Percentiles rank a stretch among this genome's conserved stretches.
These are phyloP conservation scores for Geophilus truncorum DNA, from an alignment of 2,888 invertebrate species.

Conservation along the genomic window DNA sequence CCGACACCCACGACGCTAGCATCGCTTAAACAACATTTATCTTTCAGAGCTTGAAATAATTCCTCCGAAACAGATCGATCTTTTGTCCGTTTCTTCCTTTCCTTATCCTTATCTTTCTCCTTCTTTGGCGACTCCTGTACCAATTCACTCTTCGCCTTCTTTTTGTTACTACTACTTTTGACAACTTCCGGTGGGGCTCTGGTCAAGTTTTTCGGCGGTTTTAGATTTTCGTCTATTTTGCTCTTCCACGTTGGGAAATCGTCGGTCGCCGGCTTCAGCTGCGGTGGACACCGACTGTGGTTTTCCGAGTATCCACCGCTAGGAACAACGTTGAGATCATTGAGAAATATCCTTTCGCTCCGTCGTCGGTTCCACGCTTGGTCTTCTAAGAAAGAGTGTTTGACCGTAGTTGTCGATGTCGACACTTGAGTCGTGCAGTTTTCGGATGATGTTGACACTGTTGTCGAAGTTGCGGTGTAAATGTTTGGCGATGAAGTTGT, in stretches of 20 bases:
- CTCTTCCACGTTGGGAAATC: constrained; percentile 30
- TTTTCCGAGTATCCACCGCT: constrained; percentile 35
- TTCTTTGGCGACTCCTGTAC: background rate
- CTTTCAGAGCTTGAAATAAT: constrained; percentile 31
- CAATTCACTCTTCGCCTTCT: background rate
- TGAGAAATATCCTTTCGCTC: constrained; percentile 50
- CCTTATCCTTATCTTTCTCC: constrained; percentile 3
- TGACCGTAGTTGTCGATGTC: background rate
- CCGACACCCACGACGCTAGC: background rate
- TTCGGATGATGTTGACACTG: background rate
- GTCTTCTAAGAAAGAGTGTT: constrained; percentile 41
- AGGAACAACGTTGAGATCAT: constrained; percentile 41
- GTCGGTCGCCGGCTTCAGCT: constrained; percentile 36
- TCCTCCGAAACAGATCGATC: constrained; percentile 16
- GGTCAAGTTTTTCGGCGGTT: constrained; percentile 31
- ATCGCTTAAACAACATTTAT: constrained; percentile 30
- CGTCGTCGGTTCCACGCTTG: constrained; percentile 47
- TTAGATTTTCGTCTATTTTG: constrained; percentile 31
- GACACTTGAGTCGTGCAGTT: background rate
- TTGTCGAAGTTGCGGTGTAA: background rate
- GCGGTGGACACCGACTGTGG: constrained; percentile 40
- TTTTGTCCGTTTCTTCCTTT: constrained; percentile 22
- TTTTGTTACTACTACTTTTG: constrained; percentile 14
- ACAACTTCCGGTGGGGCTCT: constrained; percentile 30
- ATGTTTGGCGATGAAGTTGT: background rate